These are phyloP conservation scores for Lanius ludovicianus DNA, from an alignment of 2,113 vertebrate genomes.

Conservation along the genomic window DNA sequence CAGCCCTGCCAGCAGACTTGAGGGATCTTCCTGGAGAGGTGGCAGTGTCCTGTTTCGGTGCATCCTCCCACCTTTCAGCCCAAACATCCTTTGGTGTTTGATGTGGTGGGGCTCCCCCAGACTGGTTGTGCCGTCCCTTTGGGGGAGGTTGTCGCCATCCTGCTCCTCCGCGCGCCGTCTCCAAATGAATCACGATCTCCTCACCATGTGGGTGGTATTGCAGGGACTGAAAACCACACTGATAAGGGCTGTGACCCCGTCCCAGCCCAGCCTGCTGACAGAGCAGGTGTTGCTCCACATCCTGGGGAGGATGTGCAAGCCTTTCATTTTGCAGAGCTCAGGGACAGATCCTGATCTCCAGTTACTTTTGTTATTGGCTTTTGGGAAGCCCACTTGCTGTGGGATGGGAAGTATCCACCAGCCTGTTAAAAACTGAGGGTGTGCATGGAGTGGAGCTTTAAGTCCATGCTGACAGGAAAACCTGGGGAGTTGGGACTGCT, in stretches of 20 bases:
- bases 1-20: not conserved
- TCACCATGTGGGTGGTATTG: not conserved
- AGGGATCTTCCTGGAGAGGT: not conserved
- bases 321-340: not conserved
- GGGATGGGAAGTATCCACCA: not conserved
- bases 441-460: not conserved
- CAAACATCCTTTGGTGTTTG: rapidly evolving
- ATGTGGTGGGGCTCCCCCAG: not conserved
- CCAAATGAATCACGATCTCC: not conserved
- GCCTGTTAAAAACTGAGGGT: not conserved
- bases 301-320: constrained; percentile 4
- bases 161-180: rapidly evolving
- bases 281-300: constrained; percentile 40
- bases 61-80: not conserved
- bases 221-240: not conserved
- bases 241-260: not conserved
- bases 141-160: not conserved
- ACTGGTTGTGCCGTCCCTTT: rapidly evolving
- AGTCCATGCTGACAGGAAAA: not conserved
- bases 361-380: not conserved
- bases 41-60: not conserved
- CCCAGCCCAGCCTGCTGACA: not conserved
- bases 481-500: not conserved
- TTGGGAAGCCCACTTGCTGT: not conserved
- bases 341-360: not conserved